Conservation (phyloP, 2,888 invertebrate species). For the Dasypogon diadema region DNA sequence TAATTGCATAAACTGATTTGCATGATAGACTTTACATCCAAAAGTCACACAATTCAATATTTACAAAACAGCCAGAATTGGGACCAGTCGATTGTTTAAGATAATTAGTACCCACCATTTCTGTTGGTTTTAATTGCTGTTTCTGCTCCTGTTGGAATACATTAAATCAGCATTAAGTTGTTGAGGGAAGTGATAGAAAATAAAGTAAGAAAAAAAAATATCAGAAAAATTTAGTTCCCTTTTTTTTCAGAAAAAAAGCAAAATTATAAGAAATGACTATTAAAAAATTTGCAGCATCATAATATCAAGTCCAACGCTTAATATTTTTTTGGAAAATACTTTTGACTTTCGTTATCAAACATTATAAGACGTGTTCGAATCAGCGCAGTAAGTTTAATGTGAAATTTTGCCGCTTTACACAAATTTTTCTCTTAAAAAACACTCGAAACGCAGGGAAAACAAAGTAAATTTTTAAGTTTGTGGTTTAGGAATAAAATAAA, state of each 20-base stretch:
- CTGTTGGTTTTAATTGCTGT: constrained; percentile 1
- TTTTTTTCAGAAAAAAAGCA: not conserved
- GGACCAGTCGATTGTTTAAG: not conserved
- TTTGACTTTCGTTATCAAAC: not conserved
- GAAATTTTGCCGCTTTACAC: not conserved
- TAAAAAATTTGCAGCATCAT: constrained; percentile 12
- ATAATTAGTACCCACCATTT: constrained; percentile 18
- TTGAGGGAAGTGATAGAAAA: constrained; percentile 38
- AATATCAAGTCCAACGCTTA: not conserved
- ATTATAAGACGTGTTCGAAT: no score
- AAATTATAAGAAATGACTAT: not conserved
- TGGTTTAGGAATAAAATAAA: constrained; percentile 10
- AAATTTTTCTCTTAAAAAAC: constrained; percentile 21
- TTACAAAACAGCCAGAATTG: constrained; percentile 26
- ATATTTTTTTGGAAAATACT: not conserved
- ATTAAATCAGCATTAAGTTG: not conserved
- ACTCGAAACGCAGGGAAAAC: not conserved
- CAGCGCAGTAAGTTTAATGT: no score
- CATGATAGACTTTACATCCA: no score
- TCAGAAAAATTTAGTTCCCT: not conserved
- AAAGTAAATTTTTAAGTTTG: not conserved
- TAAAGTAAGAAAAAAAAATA: not conserved
- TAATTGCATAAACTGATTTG: no score
- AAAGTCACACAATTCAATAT: no score
- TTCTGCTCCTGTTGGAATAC: not conserved